These are phyloP conservation scores for Meloe dianella DNA, from an alignment of 2,888 invertebrate species.

Conservation along the genomic window DNA sequence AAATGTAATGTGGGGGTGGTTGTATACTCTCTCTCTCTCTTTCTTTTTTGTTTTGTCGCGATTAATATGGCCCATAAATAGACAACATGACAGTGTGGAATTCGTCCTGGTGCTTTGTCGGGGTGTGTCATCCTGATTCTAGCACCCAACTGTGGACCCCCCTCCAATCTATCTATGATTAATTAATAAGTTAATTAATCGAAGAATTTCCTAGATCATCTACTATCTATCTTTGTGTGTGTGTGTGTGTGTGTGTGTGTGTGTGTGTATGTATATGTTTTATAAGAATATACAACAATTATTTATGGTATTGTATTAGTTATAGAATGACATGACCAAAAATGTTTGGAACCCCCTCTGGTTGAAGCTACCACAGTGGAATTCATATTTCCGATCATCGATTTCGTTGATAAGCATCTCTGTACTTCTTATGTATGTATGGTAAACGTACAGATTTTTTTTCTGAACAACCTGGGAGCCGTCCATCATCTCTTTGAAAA, in stretches of 20 bases:
- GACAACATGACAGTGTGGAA: slow-evolving; percentile 5
- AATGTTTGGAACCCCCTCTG: slow-evolving; percentile 42
- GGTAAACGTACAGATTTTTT: slow-evolving; percentile 25
- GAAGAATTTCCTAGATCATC: neutral
- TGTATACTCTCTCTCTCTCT: neutral
- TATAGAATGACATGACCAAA: slow-evolving; percentile 39
- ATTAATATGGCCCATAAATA: slow-evolving; percentile 1
- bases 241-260: no score
- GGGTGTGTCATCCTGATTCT: slow-evolving; percentile 2
- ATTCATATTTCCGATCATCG: slow-evolving; percentile 60
- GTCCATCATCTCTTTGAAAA: slow-evolving; percentile 31
- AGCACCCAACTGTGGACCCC: slow-evolving; percentile 2
- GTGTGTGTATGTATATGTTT: neutral
- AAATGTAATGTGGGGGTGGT: neutral
- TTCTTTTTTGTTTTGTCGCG: neutral
- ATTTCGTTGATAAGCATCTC: slow-evolving; percentile 59
- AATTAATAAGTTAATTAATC: slow-evolving; percentile 33
- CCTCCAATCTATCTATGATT: slow-evolving; percentile 18
- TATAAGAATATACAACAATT: slow-evolving; percentile 18
- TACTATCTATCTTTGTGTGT: no score
- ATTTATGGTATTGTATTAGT: slow-evolving; percentile 22
- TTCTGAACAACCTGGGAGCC: slow-evolving; percentile 30
- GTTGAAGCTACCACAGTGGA: slow-evolving; percentile 50
- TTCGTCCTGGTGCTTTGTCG: neutral
- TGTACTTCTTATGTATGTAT: slow-evolving; percentile 20